A percentile compares a stretch with the other conserved stretches of the same genome.
phyloP scores from a whole-genome alignment of 2,888 invertebrate genomes.

The Sepioteuthis lessoniana region DNA sequence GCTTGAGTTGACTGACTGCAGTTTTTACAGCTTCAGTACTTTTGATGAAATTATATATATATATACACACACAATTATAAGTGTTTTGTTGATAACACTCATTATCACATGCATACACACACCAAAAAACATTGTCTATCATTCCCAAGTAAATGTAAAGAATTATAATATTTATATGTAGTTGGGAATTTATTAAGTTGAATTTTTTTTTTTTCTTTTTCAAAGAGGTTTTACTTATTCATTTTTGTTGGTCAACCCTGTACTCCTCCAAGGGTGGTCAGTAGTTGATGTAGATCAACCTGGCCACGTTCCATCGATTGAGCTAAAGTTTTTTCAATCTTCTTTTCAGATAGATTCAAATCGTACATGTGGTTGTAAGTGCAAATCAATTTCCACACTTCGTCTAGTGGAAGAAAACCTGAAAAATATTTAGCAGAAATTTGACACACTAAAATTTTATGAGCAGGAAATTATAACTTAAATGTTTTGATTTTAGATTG shows the following conservation, averaged over 20 bases:
- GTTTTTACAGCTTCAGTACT: too few species aligned
- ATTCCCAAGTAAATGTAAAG: too few species aligned
- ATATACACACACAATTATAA: too few species aligned
- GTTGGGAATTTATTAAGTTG: not conserved
- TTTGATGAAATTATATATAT: too few species aligned
- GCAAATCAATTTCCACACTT: slow-evolving; percentile 59
- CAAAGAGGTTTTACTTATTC: not conserved
- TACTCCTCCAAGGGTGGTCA: slow-evolving; percentile 13
- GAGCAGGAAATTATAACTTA: too few species aligned
- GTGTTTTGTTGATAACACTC: too few species aligned
- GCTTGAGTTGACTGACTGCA: too few species aligned
- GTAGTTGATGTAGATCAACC: not conserved
- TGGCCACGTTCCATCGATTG: slow-evolving; percentile 47
- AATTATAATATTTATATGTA: not conserved
- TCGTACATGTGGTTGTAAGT: slow-evolving; percentile 63
- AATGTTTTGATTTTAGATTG: too few species aligned
- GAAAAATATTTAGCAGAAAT: slow-evolving; percentile 43
- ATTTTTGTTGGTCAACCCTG: not conserved
- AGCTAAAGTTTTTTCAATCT: slow-evolving; percentile 54
- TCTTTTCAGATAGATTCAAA: slow-evolving; percentile 57
- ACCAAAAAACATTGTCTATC: too few species aligned
- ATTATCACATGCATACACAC: too few species aligned
- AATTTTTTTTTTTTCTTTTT: not conserved
- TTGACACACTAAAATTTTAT: too few species aligned
- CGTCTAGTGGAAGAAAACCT: slow-evolving; percentile 62